phyloP scores from a whole-genome alignment of 2,113 vertebrate species.

The Grus americana region DNA sequence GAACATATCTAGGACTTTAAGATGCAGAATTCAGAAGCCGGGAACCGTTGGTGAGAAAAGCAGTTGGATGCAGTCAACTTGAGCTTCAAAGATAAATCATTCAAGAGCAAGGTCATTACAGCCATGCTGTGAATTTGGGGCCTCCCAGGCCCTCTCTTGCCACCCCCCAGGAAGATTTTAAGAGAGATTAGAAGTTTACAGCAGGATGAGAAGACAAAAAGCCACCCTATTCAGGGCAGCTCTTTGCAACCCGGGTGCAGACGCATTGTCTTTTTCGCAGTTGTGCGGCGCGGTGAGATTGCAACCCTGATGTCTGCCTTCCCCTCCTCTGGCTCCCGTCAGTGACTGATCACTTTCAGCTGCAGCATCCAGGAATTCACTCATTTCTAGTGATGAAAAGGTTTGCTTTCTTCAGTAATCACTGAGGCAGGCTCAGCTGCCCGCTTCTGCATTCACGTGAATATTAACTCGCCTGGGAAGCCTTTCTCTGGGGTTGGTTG shows the following conservation, averaged over 20 bases:
- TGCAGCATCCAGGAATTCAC: neutral
- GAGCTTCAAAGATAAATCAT: constrained; percentile 19
- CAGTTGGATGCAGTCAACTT: neutral
- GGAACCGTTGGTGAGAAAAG: neutral
- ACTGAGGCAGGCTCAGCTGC: neutral
- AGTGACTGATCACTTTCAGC: neutral
- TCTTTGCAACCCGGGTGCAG: neutral
- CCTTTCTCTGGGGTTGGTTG: neutral
- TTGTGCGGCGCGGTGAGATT: neutral
- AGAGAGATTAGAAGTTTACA: neutral
- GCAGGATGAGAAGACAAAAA: neutral
- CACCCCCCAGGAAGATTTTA: neutral
- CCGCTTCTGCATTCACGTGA: neutral
- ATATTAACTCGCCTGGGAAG: neutral
- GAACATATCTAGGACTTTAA: neutral
- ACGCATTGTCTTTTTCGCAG: neutral
- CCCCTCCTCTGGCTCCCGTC: neutral
- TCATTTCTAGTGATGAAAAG: neutral
- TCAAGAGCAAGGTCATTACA: constrained; percentile 1
- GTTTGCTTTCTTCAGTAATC: neutral
- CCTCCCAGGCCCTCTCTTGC: neutral
- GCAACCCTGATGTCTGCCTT: neutral
- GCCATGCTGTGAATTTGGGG: neutral
- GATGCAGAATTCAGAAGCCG: neutral
- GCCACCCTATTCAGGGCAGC: neutral